Percentiles rank a stretch among this genome's conserved stretches.
These are phyloP conservation scores for Gadus macrocephalus DNA, from an alignment of 2,113 vertebrate genomes.

Conservation along the genomic window DNA sequence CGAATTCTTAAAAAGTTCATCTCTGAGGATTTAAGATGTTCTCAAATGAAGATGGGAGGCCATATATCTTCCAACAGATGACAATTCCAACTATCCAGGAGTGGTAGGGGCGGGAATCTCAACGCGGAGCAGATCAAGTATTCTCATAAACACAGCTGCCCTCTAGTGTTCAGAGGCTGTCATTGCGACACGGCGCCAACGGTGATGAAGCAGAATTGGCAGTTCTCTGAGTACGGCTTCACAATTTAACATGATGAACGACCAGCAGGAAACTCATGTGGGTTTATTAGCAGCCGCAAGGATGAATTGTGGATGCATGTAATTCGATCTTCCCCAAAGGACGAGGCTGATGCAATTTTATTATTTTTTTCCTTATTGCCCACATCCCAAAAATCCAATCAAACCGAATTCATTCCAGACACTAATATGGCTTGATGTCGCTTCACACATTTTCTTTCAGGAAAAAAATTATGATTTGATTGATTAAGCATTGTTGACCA, in stretches of 20 bases:
- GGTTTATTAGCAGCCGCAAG: slow-evolving; percentile 48
- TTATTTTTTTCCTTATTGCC: not conserved
- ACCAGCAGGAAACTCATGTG: slow-evolving; percentile 21
- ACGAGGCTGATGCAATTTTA: too few species aligned
- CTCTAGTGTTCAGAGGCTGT: slow-evolving; percentile 55
- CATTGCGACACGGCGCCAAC: slow-evolving; percentile 23
- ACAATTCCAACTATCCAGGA: too few species aligned
- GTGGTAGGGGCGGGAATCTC: not conserved
- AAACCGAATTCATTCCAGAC: too few species aligned
- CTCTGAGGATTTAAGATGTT: too few species aligned
- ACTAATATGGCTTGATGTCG: too few species aligned
- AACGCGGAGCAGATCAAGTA: not conserved
- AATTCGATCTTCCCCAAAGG: slow-evolving; percentile 16
- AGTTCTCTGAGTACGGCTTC: slow-evolving; percentile 25
- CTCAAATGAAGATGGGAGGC: too few species aligned
- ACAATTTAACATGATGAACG: slow-evolving; percentile 54
- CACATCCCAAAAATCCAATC: not conserved
- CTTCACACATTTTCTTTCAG: too few species aligned
- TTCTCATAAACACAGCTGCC: slow-evolving; percentile 58
- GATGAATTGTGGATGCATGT: slow-evolving; percentile 38
- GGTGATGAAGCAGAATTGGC: not conserved
- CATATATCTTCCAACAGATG: too few species aligned
- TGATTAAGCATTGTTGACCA: too few species aligned
- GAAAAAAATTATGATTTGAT: too few species aligned
- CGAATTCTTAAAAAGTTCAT: too few species aligned